Evolutionary conservation across 2,888 invertebrate species (phyloP).

Genomic region (Elmis aenea): DNA sequence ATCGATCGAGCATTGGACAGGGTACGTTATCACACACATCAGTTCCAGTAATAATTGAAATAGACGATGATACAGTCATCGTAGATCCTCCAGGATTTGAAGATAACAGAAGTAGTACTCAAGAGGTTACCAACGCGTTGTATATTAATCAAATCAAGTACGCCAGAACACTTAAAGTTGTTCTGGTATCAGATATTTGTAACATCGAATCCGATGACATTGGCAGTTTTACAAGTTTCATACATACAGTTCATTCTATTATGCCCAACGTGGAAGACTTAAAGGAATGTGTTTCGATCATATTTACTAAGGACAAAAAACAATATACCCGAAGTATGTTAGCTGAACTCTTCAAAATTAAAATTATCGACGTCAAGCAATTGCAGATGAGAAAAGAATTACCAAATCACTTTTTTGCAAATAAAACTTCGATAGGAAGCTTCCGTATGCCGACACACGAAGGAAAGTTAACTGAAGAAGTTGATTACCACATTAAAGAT

Average conservation of each 20-base stretch:
- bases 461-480: constrained; percentile 1
- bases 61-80: constrained; percentile 3
- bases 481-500: constrained; percentile 6
- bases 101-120: constrained; percentile 11
- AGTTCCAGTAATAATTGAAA: constrained; percentile 4
- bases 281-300: constrained; percentile 6
- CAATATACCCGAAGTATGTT: constrained; percentile 1
- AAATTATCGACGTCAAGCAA: constrained; percentile 5
- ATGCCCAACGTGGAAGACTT: constrained; percentile 6
- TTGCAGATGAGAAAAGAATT: constrained; percentile 9
- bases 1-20: constrained; percentile 4
- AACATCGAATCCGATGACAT: constrained; percentile 10
- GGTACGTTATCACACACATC: constrained; percentile 10
- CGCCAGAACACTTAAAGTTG: constrained; percentile 9
- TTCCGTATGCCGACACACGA: constrained; percentile 2
- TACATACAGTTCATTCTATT: constrained; percentile 9
- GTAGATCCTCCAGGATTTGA: constrained; percentile 15
- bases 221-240: constrained; percentile 7
- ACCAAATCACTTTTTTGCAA: constrained; percentile 3
- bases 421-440: constrained; percentile 5
- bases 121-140: constrained; percentile 11
- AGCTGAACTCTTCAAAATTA: constrained; percentile 1
- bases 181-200: constrained; percentile 8
- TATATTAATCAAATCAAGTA: constrained; percentile 15
- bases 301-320: constrained; percentile 10